Percentiles rank a stretch among this genome's conserved stretches.
These are phyloP conservation scores for Hirtodrosophila trivittata DNA, from an alignment of 2,888 invertebrate genomes.

Conservation along the genomic window DNA sequence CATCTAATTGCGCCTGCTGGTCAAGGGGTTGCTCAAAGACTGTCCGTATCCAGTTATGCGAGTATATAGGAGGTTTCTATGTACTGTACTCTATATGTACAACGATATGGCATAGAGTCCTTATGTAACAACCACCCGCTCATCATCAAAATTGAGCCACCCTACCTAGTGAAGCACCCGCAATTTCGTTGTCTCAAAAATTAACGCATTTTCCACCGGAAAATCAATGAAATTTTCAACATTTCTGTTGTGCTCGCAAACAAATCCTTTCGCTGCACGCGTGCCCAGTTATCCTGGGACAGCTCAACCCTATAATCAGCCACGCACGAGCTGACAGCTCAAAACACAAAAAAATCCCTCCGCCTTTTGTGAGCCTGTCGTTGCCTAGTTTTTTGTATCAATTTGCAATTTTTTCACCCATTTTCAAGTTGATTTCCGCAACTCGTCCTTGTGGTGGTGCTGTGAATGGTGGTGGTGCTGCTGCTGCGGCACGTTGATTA, in stretches of 20 bases:
- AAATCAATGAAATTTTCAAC: conserved; percentile 57
- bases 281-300: conserved; percentile 56
- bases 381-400: conserved; percentile 68
- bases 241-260: conserved; percentile 4
- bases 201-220: conserved; percentile 57
- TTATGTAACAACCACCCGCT: conserved; percentile 59
- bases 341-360: conserved; percentile 31
- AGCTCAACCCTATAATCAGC: conserved; percentile 79
- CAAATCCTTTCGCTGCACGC: conserved; percentile 74
- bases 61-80: conserved; percentile 10
- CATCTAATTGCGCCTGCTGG: conserved; percentile 57
- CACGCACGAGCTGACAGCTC: conserved; percentile 75
- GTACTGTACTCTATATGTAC: conserved; percentile 8
- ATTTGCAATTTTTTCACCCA: conserved; percentile 73
- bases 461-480: conserved; percentile 18
- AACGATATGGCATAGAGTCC: not conserved
- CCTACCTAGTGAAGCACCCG: conserved; percentile 42
- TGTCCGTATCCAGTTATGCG: not conserved
- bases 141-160: conserved; percentile 19
- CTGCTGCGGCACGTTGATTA: conserved; percentile 53
- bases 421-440: conserved; percentile 74
- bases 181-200: conserved; percentile 46
- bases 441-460: conserved; percentile 37
- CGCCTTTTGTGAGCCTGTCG: conserved; percentile 68
- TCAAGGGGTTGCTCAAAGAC: conserved; percentile 61